These are phyloP conservation scores for Ganaspis brasiliensis DNA, from an alignment of 2,888 invertebrate genomes.

Conservation along the genomic window DNA sequence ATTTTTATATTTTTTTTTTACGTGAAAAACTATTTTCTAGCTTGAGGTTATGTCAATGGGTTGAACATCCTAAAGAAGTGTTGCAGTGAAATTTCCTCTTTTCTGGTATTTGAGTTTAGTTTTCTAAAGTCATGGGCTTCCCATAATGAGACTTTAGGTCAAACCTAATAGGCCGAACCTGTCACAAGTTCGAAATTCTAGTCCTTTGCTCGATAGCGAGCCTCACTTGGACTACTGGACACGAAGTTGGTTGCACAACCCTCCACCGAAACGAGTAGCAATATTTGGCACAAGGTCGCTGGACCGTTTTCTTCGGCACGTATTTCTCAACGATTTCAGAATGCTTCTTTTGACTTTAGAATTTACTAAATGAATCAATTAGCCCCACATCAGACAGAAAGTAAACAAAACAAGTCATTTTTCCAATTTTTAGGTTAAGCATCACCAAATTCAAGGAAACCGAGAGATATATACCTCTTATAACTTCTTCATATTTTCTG, in stretches of 20 bases:
- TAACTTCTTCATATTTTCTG: too few relatives aligned
- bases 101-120: too few relatives aligned
- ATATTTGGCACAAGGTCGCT: constrained; percentile 75
- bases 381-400: not conserved
- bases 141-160: not conserved
- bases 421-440: not conserved
- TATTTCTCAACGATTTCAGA: constrained; percentile 61
- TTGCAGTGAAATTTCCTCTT: too few relatives aligned
- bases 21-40: too few relatives aligned
- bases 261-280: constrained; percentile 56
- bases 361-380: constrained; percentile 27
- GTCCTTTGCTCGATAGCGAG: not conserved
- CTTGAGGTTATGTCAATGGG: too few relatives aligned
- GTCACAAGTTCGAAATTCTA: constrained; percentile 14
- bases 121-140: too few relatives aligned
- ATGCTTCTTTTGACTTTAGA: constrained; percentile 15
- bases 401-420: not conserved
- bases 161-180: not conserved
- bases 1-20: too few relatives aligned
- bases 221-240: constrained; percentile 15
- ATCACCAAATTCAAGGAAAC: not conserved
- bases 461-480: not conserved
- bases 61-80: too few relatives aligned
- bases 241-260: not conserved
- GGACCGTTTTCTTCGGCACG: constrained; percentile 62